These are phyloP conservation scores for Sigmodon hispidus DNA, from an alignment of 2,113 vertebrate species.

Conservation along the genomic window DNA sequence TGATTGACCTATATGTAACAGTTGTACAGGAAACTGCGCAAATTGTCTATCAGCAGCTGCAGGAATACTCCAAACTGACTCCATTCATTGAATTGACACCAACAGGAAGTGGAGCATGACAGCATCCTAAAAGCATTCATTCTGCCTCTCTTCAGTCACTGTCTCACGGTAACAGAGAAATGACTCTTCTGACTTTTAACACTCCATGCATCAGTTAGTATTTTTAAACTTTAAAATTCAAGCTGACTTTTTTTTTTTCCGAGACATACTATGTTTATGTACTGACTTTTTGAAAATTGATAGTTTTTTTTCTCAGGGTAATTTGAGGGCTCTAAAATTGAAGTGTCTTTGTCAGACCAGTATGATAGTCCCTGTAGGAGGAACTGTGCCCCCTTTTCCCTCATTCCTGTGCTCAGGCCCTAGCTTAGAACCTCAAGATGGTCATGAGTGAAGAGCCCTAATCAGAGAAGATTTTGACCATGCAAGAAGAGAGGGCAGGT, in stretches of 20 bases:
- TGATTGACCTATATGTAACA: neutral
- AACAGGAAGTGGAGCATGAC: neutral
- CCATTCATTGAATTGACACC: neutral
- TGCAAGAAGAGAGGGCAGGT: neutral
- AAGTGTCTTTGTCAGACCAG: conserved; percentile 12
- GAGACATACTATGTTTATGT: too few species aligned
- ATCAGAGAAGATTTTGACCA: neutral
- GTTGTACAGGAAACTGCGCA: neutral
- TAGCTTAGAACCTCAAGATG: neutral
- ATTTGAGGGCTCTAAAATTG: conserved; percentile 2
- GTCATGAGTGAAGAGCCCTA: neutral
- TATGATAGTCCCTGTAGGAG: neutral
- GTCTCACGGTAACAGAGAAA: neutral
- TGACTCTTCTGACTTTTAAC: neutral
- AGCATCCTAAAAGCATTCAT: neutral
- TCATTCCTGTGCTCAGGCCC: neutral
- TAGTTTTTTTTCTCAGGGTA: neutral
- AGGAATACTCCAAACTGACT: neutral
- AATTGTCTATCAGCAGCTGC: neutral
- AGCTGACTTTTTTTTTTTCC: neutral
- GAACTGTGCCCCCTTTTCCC: neutral
- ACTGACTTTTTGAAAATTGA: neutral
- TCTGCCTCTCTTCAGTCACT: neutral
- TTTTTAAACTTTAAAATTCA: conserved; percentile 43
- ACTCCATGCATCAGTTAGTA: neutral